phyloP scores from a whole-genome alignment of 2,888 invertebrate species.

The Exephanes ischioxanthus region DNA sequence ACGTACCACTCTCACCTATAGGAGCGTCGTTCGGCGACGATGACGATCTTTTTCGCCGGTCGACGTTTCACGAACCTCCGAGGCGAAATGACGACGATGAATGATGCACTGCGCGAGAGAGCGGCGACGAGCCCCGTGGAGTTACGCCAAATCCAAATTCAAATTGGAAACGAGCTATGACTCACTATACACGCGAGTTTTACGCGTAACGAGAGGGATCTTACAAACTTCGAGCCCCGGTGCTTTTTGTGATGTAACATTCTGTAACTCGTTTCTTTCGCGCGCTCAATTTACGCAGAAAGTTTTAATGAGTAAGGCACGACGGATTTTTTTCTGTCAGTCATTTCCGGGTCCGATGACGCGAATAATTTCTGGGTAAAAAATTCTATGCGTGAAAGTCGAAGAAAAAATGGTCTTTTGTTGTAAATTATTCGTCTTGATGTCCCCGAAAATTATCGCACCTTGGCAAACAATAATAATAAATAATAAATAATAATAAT shows the following conservation, averaged over 20 bases:
- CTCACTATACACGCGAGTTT: conserved; percentile 60
- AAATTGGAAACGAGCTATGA: conserved; percentile 70
- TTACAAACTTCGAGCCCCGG: background rate
- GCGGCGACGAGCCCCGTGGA: conserved; percentile 68
- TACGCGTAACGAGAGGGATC: background rate
- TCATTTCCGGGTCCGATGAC: no score
- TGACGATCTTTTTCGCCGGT: conserved; percentile 50
- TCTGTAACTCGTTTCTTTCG: background rate
- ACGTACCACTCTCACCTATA: conserved; percentile 59
- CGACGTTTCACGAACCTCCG: conserved; percentile 14
- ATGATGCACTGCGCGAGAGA: background rate
- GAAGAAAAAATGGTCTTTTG: no score
- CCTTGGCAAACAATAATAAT: no score
- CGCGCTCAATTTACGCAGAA: no score
- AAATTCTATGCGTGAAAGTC: no score
- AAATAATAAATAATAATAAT: no score
- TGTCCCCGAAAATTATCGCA: no score
- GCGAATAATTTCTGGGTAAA: no score
- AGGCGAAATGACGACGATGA: conserved; percentile 16
- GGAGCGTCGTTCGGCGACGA: conserved; percentile 57
- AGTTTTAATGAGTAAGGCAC: no score
- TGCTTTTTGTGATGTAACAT: background rate
- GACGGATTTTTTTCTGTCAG: no score
- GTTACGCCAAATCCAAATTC: conserved; percentile 72
- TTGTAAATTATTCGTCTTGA: no score